Base-by-base conservation (phyloP, 1,140 invertebrate genomes). In the Nixonia krombeini region DNA sequence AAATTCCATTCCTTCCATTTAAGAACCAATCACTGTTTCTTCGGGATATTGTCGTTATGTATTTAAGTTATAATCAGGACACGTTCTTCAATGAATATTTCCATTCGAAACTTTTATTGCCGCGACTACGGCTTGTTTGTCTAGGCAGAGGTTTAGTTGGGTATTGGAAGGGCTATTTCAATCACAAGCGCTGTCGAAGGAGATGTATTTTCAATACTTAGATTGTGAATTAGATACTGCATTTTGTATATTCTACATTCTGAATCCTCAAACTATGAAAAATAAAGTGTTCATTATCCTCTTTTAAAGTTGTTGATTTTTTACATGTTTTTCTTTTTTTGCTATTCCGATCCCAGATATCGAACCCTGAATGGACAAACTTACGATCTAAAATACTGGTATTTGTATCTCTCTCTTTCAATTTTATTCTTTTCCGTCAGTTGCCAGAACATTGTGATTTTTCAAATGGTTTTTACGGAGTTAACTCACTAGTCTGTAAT, bases 101-200 rank as follows among this genome's bases (percentile, higher is more conserved):
- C 40, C 5, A 31, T 64, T 70, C 44, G 3, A 76, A 68, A 63
- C 62, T 76, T 67, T 62, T 75, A 59, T 67, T 72, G 58, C 75
- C 75, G 57, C 73, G 69, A 71, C 69, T 79, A 65, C 74, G 73
- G 76, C 80, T 83, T 58, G 81, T 83, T 84, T 85, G 80, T 85
- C 82, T 89, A 85, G 82, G 87, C 83, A 91, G 87, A 87, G 87
- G 88, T 88, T 88, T 90, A 86, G 89, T 91, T 87, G 90, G 90
- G 82, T 89, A 88, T 87, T 91, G 90, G 90, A 91, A 87, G 86
- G 90, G 90, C 83, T 91, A 88, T 89, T 91, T 91, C 87, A 91
- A 90, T 89, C 87, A 89, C 86, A 91, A 91, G 87, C 87, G 87
- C 84, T 88, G 87, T 85, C 88, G 90, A 86, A 87, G 89, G 83